phyloP scores from a whole-genome alignment of 2,797 vertebrate species.

The Amblyopsis hoosieri region DNA sequence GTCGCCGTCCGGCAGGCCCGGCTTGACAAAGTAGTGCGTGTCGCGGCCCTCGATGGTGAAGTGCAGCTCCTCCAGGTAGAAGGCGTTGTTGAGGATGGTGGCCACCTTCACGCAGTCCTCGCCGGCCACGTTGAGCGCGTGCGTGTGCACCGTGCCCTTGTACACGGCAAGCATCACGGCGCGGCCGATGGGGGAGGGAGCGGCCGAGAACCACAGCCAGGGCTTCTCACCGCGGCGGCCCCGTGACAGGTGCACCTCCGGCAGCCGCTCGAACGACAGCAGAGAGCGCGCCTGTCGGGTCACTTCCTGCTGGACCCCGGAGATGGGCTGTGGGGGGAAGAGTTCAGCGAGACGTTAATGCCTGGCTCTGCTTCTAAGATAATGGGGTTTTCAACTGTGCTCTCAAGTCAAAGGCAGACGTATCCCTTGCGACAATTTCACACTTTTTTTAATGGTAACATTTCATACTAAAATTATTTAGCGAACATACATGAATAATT shows the following conservation, averaged over 20 bases:
- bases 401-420: constrained; percentile 60
- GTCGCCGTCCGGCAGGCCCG: constrained; percentile 90
- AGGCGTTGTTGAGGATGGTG: constrained; percentile 94
- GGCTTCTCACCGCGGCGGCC: constrained; percentile 84
- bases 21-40: constrained; percentile 98
- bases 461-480: constrained; percentile 30
- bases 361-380: constrained; percentile 65
- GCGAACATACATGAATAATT: constrained; percentile 38
- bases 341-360: constrained; percentile 75
- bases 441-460: constrained; percentile 44
- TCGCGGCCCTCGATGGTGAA: constrained; percentile 94
- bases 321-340: constrained; percentile 86
- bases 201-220: constrained; percentile 96
- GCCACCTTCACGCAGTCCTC: constrained; percentile 99
- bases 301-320: constrained; percentile 97
- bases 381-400: constrained; percentile 64
- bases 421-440: constrained; percentile 55
- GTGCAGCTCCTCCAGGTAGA: constrained; percentile 96
- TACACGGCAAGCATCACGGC: constrained; percentile 96
- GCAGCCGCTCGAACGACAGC: constrained; percentile 92
- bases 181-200: constrained; percentile 92
- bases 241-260: constrained; percentile 88
- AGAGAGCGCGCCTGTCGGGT: constrained; percentile 91
- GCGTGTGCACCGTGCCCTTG: constrained; percentile 93
- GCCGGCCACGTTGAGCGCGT: constrained; percentile 92